A percentile compares a stretch with the other conserved stretches of the same genome.
Conservation (phyloP, 2,888 invertebrate genomes). For the Diploptera punctata region DNA sequence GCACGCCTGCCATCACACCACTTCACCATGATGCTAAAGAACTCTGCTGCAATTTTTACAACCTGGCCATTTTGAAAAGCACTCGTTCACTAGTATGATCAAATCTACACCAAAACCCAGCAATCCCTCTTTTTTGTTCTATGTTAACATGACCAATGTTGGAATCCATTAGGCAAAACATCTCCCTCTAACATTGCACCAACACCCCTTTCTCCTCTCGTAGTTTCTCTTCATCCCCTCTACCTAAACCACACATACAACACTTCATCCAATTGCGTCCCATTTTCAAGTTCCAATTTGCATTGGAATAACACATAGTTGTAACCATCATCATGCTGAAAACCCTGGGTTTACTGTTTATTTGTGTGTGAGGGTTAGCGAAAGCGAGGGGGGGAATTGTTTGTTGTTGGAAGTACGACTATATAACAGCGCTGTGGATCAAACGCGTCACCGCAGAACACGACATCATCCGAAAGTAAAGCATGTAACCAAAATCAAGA, state of each 20-base stretch:
- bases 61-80: not conserved
- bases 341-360: slow-evolving; percentile 10
- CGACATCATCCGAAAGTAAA: not conserved
- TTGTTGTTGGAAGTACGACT: not conserved
- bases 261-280: slow-evolving; percentile 20
- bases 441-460: too few species aligned
- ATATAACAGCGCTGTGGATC: too few species aligned
- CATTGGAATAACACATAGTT: slow-evolving; percentile 36
- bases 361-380: not conserved
- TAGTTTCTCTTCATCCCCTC: too few species aligned
- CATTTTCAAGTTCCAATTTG: slow-evolving; percentile 35
- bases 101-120: not conserved
- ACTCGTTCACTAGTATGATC: not conserved
- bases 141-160: slow-evolving; percentile 19
- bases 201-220: too few species aligned
- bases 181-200: not conserved
- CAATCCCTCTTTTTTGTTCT: not conserved
- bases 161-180: slow-evolving; percentile 22
- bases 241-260: not conserved
- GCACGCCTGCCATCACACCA: too few species aligned
- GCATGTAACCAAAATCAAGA: not conserved
- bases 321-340: slow-evolving; percentile 12
- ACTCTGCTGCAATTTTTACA: too few species aligned
- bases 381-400: not conserved
- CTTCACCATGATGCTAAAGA: too few species aligned